Conservation (phyloP, 1,140 invertebrate species). For the Leptestheria dahalacensis region DNA sequence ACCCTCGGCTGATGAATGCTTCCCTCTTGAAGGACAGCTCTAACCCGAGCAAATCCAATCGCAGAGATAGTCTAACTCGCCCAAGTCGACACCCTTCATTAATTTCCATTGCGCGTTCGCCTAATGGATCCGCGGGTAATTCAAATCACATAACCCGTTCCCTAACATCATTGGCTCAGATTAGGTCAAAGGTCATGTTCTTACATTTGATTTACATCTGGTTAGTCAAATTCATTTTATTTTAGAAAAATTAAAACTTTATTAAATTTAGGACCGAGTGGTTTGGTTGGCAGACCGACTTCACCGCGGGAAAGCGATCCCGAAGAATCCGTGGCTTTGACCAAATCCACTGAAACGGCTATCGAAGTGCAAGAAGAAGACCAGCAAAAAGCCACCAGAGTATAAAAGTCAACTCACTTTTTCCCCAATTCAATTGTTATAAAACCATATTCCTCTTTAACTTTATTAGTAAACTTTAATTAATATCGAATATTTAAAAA, state of each 20-base stretch:
- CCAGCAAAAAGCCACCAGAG: too few relatives aligned
- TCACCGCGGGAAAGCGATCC: too few relatives aligned
- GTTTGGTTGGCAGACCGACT: too few relatives aligned
- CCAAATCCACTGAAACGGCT: too few relatives aligned
- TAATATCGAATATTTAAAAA: not conserved
- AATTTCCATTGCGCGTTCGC: constrained; percentile 1
- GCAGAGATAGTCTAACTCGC: not conserved
- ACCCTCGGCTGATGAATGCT: constrained; percentile 35
- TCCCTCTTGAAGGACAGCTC: constrained; percentile 16
- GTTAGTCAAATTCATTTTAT: not conserved
- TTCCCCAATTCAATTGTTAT: too few relatives aligned
- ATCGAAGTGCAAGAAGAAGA: too few relatives aligned
- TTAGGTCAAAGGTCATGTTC: not conserved
- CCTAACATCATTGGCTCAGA: too few relatives aligned
- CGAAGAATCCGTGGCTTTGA: too few relatives aligned
- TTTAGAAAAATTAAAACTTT: not conserved
- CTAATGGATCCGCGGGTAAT: not conserved
- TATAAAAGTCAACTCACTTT: too few relatives aligned
- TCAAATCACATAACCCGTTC: too few relatives aligned
- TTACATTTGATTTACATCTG: not conserved
- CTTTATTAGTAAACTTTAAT: not conserved
- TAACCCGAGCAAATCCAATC: not conserved
- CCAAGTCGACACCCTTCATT: constrained; percentile 7
- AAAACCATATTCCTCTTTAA: too few relatives aligned
- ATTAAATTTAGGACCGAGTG: not conserved